phyloP scores from a whole-genome alignment of 2,797 vertebrate species.

The Anguilla marmorata region DNA sequence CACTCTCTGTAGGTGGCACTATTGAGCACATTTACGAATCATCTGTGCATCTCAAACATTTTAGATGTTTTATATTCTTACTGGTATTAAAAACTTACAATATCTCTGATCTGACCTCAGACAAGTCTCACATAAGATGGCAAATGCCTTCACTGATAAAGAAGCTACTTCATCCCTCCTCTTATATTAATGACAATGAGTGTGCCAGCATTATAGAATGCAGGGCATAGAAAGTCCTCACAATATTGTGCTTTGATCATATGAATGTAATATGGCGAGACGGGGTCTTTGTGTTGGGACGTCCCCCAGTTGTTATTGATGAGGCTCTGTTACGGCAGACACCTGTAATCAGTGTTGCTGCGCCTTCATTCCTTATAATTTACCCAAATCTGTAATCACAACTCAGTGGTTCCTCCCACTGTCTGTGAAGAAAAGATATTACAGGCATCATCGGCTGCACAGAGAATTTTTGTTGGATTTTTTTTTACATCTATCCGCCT shows the following conservation, averaged over 20 bases:
- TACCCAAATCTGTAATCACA: background rate
- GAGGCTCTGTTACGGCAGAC: background rate
- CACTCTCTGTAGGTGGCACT: background rate
- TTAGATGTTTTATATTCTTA: background rate
- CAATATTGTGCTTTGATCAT: background rate
- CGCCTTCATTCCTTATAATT: background rate
- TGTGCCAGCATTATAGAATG: background rate
- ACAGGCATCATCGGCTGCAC: background rate
- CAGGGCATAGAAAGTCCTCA: too few relatives aligned
- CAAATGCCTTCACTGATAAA: background rate
- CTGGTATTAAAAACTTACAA: background rate
- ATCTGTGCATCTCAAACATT: background rate
- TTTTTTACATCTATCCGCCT: too few relatives aligned
- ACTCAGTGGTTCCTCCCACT: background rate
- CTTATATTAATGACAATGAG: background rate
- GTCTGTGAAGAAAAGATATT: background rate
- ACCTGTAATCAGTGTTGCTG: background rate
- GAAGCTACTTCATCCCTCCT: background rate
- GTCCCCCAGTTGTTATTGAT: background rate
- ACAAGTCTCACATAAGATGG: background rate
- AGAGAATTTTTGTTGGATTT: background rate
- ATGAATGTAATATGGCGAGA: too few relatives aligned
- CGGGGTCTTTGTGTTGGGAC: background rate
- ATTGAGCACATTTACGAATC: background rate
- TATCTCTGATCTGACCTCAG: background rate